phyloP scores from a whole-genome alignment of 2,113 vertebrate genomes.

The Tragelaphus buxtoni region DNA sequence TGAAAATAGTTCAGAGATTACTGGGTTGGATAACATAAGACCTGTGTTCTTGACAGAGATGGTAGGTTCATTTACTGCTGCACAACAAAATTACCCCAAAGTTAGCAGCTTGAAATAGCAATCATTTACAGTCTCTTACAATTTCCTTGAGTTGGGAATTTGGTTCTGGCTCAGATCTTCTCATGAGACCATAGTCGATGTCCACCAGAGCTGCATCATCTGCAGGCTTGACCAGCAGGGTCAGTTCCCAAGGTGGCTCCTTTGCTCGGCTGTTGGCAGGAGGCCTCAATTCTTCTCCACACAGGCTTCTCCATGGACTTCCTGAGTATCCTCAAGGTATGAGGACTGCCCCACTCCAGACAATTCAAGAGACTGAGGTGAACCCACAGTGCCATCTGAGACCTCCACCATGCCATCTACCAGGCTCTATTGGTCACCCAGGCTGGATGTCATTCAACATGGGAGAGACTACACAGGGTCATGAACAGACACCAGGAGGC shows the following conservation, averaged over 20 bases:
- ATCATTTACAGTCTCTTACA: neutral
- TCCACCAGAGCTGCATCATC: neutral
- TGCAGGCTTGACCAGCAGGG: neutral
- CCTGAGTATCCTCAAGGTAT: neutral
- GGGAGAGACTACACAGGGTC: neutral
- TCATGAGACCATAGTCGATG: rapidly evolving
- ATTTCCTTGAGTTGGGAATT: neutral
- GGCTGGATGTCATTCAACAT: neutral
- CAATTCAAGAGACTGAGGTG: neutral
- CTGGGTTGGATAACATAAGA: neutral
- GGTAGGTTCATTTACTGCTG: neutral
- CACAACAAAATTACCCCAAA: neutral
- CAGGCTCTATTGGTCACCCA: neutral
- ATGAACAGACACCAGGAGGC: neutral
- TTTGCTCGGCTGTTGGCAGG: neutral
- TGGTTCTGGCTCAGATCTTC: neutral
- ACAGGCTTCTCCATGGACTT: neutral
- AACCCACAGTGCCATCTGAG: neutral
- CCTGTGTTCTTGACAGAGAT: neutral
- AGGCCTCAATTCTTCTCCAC: neutral
- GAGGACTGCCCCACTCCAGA: neutral
- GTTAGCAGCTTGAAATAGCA: neutral
- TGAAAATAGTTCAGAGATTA: neutral
- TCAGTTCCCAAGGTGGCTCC: neutral
- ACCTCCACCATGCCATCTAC: neutral